A percentile compares a stretch with the other conserved stretches of the same genome.
Evolutionary conservation across 2,888 invertebrate genomes (phyloP).

Genomic region (Acleris holmiana): DNA sequence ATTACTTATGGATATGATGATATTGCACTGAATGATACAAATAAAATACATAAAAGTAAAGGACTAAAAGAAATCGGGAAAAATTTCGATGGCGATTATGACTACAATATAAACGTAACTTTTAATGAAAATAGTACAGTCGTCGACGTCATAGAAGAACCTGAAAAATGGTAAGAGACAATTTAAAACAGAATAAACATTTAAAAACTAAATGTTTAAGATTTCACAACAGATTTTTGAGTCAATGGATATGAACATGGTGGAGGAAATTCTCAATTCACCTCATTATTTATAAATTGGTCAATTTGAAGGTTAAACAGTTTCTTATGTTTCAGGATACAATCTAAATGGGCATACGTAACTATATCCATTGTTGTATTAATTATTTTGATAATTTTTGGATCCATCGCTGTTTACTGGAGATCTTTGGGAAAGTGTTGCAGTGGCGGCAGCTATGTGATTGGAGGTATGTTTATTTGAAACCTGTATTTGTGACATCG

Average conservation of each 20-base stretch:
- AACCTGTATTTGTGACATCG: not conserved
- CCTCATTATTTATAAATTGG: too few species aligned
- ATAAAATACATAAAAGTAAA: not conserved
- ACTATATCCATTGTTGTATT: slow-evolving; percentile 26
- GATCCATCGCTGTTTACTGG: slow-evolving; percentile 38
- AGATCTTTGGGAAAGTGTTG: slow-evolving; percentile 39
- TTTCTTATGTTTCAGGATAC: slow-evolving; percentile 39
- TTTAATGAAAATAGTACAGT: not conserved
- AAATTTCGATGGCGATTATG: not conserved
- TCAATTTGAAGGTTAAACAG: too few species aligned
- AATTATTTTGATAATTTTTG: slow-evolving; percentile 28
- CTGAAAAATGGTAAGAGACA: not conserved
- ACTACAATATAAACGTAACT: not conserved
- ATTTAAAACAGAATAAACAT: too few species aligned
- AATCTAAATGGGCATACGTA: slow-evolving; percentile 41
- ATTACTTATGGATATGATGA: slow-evolving; percentile 25
- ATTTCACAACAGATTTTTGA: too few species aligned
- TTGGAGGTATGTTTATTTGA: slow-evolving; percentile 43
- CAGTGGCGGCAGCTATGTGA: slow-evolving; percentile 43
- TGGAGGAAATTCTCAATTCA: too few species aligned
- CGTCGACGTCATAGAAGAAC: not conserved
- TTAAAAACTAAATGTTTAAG: too few species aligned
- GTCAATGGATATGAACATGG: too few species aligned
- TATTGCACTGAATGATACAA: slow-evolving; percentile 6
- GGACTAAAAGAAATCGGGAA: not conserved